phyloP scores from a whole-genome alignment of 2,113 vertebrate species.

The Alces alces region DNA sequence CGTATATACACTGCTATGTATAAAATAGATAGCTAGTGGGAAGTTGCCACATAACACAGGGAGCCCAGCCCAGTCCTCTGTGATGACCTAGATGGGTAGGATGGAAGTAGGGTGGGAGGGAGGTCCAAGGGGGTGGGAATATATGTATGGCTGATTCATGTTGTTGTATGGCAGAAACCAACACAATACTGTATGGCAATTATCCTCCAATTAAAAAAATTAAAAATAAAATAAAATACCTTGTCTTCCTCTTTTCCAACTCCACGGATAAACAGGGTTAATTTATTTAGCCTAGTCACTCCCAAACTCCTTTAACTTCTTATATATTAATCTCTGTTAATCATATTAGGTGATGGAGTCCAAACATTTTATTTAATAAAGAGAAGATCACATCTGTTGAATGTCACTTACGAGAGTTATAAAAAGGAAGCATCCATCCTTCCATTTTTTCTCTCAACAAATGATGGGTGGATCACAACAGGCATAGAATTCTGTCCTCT shows the following conservation, averaged over 20 bases:
- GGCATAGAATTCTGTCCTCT: background rate
- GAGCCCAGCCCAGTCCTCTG: background rate
- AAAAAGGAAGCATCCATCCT: background rate
- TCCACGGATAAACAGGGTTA: background rate
- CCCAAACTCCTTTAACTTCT: background rate
- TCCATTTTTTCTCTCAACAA: background rate
- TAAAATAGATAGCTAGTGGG: background rate
- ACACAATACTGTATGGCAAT: background rate
- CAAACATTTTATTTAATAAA: slow-evolving; percentile 11
- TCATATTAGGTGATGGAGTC: background rate
- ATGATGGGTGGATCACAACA: background rate
- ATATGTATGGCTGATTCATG: background rate
- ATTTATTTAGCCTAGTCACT: background rate
- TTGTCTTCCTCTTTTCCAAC: background rate
- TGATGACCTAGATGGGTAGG: background rate
- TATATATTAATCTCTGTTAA: background rate
- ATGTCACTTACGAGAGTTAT: background rate
- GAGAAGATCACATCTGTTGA: background rate
- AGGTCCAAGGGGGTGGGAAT: background rate
- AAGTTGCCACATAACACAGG: background rate
- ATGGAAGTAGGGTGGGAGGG: background rate
- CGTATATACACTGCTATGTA: background rate
- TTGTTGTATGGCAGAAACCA: background rate
- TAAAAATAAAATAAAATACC: background rate
- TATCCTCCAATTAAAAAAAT: background rate